Base-by-base conservation (phyloP, 1,140 invertebrate genomes). In the Lamellibrachia luymesi region DNA sequence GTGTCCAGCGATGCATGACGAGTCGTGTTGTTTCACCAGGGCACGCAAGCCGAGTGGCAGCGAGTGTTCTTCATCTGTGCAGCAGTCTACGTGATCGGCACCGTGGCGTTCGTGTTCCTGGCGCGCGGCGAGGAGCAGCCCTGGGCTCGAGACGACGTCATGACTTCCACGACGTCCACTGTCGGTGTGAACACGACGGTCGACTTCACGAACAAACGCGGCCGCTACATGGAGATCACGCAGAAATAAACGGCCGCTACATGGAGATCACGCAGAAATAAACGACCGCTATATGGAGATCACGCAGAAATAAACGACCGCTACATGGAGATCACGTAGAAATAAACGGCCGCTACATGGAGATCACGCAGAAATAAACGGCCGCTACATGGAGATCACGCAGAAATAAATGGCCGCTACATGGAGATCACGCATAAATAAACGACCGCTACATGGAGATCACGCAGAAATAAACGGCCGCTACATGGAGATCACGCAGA, bases 41-140 rank as follows among this genome's bases (percentile, higher is more conserved):
- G 95, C 91, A 95, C 95, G 0, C 94, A 94, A 92, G 95, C 95
- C 90, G 95, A 96, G 93, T 97, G 96, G 96, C 94, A 95, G 93
- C 94, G 94, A 2, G 95, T 97, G 0, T 96, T 97, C 93, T 94
- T 94, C 51, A 95, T 96, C 38, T 95, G 95, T 92, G 95, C 94
- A 1, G 94, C 93, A 13, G 95, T 97, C 50, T 94, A 96, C 51
- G 92, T 96, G 1, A 50, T 94, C 13, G 96, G 96, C 2, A 94
- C 95, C 8, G n/a, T 96, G 4, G 90, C 96, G 1, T 96, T 96
- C 94, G 92, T 94, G 1, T 27, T 96, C 2, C 95, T 97, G 64
- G 96, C 95, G 27, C 94, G 94, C 51, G 96, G 95, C 2, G 94
- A 95, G 92, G 94, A 94, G 90, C 95, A 95, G 92, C 90, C 94